Percentiles rank a stretch among this genome's conserved stretches.
These are phyloP conservation scores for Halocynthia aurantium DNA, from an alignment of 23 tunicate species.

Conservation along the genomic window DNA sequence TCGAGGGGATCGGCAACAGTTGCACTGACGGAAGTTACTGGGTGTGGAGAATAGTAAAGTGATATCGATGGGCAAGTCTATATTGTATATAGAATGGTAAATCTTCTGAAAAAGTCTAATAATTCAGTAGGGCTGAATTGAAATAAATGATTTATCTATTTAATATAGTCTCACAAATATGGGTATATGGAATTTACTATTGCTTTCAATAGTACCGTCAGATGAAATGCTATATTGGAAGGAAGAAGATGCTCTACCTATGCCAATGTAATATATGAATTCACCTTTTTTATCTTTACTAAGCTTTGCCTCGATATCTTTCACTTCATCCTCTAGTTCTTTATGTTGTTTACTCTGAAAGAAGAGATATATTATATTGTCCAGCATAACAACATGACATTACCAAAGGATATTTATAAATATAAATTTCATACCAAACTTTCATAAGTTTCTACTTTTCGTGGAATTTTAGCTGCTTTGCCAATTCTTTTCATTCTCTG, in stretches of 20 bases:
- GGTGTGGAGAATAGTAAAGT: too few relatives aligned
- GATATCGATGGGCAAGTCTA: neutral
- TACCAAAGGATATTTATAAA: neutral
- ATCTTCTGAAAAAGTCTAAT: too few relatives aligned
- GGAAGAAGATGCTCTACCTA: too few relatives aligned
- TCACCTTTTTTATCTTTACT: conserved; percentile 65
- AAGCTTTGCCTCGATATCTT: conserved; percentile 55
- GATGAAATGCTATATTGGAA: too few relatives aligned
- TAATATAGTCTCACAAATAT: neutral
- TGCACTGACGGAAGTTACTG: conserved; percentile 40
- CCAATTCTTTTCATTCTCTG: conserved; percentile 46
- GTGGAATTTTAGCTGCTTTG: conserved; percentile 11
- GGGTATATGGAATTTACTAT: too few relatives aligned
- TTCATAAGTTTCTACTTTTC: conserved; percentile 47
- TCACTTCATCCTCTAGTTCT: conserved; percentile 49
- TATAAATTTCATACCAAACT: conserved; percentile 39
- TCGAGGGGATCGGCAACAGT: conserved; percentile 68
- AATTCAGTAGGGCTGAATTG: too few relatives aligned
- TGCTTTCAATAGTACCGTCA: too few relatives aligned
- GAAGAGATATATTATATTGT: neutral
- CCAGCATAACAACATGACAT: neutral
- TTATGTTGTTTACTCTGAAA: conserved; percentile 36
- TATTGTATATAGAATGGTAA: neutral
- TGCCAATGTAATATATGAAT: too few relatives aligned
- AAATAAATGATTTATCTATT: neutral